phyloP scores from a whole-genome alignment of 2,888 invertebrate species.

The Lepetodrilus schrolli region DNA sequence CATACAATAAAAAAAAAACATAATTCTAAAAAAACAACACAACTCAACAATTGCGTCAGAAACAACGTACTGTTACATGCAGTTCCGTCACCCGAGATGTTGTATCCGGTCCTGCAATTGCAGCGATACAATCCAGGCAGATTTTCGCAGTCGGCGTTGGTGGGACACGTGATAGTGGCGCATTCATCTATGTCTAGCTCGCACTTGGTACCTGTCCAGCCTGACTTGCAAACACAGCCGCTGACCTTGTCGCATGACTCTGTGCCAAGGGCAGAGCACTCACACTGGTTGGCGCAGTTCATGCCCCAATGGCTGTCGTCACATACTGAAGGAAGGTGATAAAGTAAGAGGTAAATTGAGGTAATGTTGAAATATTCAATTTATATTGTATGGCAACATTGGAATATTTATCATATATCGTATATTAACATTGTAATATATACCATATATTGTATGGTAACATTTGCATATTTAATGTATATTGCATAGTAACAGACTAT shows the following conservation, averaged over 20 bases:
- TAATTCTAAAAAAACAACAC: no score
- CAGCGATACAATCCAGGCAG: constrained; percentile 40
- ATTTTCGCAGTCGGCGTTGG: constrained; percentile 35
- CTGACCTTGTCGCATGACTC: constrained; percentile 35
- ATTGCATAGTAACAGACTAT: no score
- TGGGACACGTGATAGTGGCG: not conserved
- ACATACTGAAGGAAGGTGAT: constrained; percentile 44
- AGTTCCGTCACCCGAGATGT: not conserved
- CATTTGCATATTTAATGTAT: no score
- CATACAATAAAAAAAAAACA: no score
- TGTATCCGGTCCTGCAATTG: constrained; percentile 35
- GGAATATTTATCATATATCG: not conserved
- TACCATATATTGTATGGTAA: no score
- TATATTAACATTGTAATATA: not conserved
- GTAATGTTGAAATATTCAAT: not conserved
- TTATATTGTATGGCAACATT: not conserved
- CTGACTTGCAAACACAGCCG: constrained; percentile 41
- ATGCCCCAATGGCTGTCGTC: constrained; percentile 46
- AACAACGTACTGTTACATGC: constrained; percentile 29
- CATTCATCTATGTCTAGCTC: constrained; percentile 41
- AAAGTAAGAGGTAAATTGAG: no score
- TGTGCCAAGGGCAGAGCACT: constrained; percentile 36
- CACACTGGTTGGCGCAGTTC: constrained; percentile 43
- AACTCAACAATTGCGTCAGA: no score
- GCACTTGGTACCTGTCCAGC: constrained; percentile 42